Evolutionary conservation across 2,113 vertebrate genomes (phyloP), one percentile per base, ranked within the genome.

Genomic region (Uria lomvia): DNA sequence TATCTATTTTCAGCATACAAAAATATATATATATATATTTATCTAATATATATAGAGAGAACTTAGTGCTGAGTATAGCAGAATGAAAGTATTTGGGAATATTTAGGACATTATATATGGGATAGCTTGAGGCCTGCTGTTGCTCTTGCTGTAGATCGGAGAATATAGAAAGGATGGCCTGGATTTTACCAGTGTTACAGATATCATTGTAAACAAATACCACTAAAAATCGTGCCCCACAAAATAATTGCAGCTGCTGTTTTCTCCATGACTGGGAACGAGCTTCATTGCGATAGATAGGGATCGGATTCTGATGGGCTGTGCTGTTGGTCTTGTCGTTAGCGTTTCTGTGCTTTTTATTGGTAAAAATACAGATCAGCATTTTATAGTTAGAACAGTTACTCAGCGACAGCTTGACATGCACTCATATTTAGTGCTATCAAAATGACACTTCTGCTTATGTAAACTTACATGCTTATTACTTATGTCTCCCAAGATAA

Each of bases 401-500:
- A 65, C 62, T 89, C 84, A 72, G 68, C 1, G 3, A 42, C 88
- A 82, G 70, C 74, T 79, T 91, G 94, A 89, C 92, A 19, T 36
- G 55, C 77, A 47, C 62, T 94, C 58, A 17, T 92, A 85, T 85
- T 89, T 89, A 90, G 90, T 79, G 81, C 94, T 91, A 94, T 92
- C 74, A 94, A 79, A 97, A 85, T 96, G 95, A 92, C 95, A 94
- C 87, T 92, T 88, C 82, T 95, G 91, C 94, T 96, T 95, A 80
- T 94, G 91, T 94, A 95, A 96, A 94, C 94, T n/a, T 90, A 53
- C 84, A 73, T 85, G 62, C 94, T 95, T 94, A 91, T 95, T 94
- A 79, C 96, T 96, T 96, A 76, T 92, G 94, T 89, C 91, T 97
- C 95, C 89, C 96, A 66, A 97, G 94, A 90, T 95, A 96, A 97